Base-by-base conservation (phyloP, 2,113 vertebrate species). In the Chinchilla lanigera region DNA sequence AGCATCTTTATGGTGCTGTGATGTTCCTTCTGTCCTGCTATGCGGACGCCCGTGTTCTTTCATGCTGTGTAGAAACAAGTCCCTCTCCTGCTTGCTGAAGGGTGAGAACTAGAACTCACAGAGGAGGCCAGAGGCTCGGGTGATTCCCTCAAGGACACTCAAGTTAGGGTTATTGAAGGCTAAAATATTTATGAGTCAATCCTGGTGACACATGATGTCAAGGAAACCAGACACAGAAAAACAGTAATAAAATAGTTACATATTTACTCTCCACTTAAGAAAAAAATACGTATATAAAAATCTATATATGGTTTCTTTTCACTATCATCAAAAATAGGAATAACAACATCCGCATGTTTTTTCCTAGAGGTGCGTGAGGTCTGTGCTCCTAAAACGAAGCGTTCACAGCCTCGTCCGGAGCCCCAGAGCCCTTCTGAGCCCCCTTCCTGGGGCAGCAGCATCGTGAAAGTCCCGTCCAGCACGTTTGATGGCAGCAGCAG, bases 381-480 rank as follows among this genome's bases (percentile, higher is more conserved):
- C 26, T 96, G 97, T 82, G 93, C 93, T 81, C 61, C 93, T 97
- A 93, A 61, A 2, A 99, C 98, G 98, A 99, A 97, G 94, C 98
- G 54, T 41, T 98, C 81, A 94, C 97, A 86, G 94, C 95, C 85
- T 95, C 98, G 63, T 87, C 90, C 94, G 20, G 99, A 99, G 90
- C 95, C 98, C 67, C 96, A 63, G 0, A 98, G 98, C 95, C 98
- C 98, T 24, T 86, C 97, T 28, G 99, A 99, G 4, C 80, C 95
- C 1, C 98, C 86, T 35, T 44, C 97, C 0, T 98, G 98, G 91
- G 98, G 98, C 54, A 98, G 99, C 96, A 99, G 99, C 97, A 99
- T 99, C 84, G 99, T 99, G 61, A 99, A 99, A 98, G 98, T 99
- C 94, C 99, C 99, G 1, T 99, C 99, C 14, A 99, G 99, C 13